Conservation (phyloP, 1,140 invertebrate species). For the Odontomachus brunneus region DNA sequence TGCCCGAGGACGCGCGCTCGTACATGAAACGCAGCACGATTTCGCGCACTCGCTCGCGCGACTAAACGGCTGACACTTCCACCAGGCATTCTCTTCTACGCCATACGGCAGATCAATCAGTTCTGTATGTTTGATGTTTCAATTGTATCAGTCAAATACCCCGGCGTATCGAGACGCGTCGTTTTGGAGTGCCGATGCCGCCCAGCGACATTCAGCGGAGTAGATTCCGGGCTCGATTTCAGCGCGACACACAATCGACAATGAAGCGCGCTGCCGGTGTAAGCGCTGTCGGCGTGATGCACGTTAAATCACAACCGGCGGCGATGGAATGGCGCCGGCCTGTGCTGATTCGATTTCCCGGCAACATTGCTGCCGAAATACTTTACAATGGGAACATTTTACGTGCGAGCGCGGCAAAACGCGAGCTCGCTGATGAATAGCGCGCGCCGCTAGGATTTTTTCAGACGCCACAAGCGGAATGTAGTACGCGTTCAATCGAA, state of each 20-base stretch:
- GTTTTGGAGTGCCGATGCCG: slow-evolving; percentile 26
- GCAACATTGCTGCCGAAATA: slow-evolving; percentile 60
- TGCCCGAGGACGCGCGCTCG: no score
- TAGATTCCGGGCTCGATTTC: slow-evolving; percentile 50
- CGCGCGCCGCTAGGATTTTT: not conserved
- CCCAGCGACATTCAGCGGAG: slow-evolving; percentile 32
- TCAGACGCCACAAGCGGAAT: slow-evolving; percentile 1
- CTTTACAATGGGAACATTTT: slow-evolving; percentile 62
- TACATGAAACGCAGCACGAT: no score
- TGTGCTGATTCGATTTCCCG: slow-evolving; percentile 67
- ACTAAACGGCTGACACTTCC: slow-evolving; percentile 57
- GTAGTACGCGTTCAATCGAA: slow-evolving; percentile 2
- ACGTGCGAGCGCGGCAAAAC: slow-evolving; percentile 50
- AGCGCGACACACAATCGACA: slow-evolving; percentile 48
- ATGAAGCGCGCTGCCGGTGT: slow-evolving; percentile 43
- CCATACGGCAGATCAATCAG: slow-evolving; percentile 42
- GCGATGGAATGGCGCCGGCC: slow-evolving; percentile 63
- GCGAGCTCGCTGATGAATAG: not conserved
- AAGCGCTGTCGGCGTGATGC: slow-evolving; percentile 44
- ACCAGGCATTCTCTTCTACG: slow-evolving; percentile 50
- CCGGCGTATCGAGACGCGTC: slow-evolving; percentile 43
- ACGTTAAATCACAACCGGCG: slow-evolving; percentile 65
- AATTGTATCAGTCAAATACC: slow-evolving; percentile 55
- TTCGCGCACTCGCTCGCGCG: not conserved
- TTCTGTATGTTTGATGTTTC: slow-evolving; percentile 60